Evolutionary conservation across 2,888 invertebrate genomes (phyloP), one percentile per base, ranked within the genome.

Genomic region (Hoplodrina blanda): DNA sequence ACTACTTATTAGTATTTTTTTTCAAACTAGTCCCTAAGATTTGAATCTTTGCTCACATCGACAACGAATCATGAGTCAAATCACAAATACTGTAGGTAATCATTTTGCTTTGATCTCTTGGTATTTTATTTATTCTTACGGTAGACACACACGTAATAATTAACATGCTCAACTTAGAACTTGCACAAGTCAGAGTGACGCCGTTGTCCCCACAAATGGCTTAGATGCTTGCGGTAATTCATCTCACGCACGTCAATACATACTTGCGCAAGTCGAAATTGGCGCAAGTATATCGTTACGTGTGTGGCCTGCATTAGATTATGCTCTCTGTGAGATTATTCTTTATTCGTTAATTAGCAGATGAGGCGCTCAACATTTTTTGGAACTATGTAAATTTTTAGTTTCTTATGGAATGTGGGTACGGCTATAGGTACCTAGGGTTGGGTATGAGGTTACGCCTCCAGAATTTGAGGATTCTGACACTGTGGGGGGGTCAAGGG

Each of bases 381-480:
- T 46, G 8, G 19, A 55, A 68, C 25, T 54, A 69, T 68, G 25
- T 8, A 57, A 73, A 62, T 62, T 41, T 30, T 6, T 17, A 46
- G 46, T 15, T 44, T 44, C 15, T 2, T 46, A 17, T 46, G 5
- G 17, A 46, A 46, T 44, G 37, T 37, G 37, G 37, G 37, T 37
- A 37, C 8, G 8, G 7, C 7, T 33, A 0, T 33, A 6, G 5
- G 7, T 33, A 7, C 37, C 37, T 8, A 37, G n/a, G n/a, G n/a
- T n/a, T n/a, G n/a, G n/a, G n/a, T n/a, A n/a, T n/a, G n/a, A n/a
- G n/a, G n/a, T n/a, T n/a, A n/a, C n/a, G n/a, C n/a, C n/a, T n/a
- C n/a, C n/a, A n/a, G n/a, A n/a, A n/a, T n/a, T n/a, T n/a, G n/a
- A n/a, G n/a, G n/a, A n/a, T n/a, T n/a, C n/a, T n/a, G n/a, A n/a